Evolutionary conservation across 2,113 vertebrate species (phyloP).

Genomic region (Madoqua kirkii): DNA sequence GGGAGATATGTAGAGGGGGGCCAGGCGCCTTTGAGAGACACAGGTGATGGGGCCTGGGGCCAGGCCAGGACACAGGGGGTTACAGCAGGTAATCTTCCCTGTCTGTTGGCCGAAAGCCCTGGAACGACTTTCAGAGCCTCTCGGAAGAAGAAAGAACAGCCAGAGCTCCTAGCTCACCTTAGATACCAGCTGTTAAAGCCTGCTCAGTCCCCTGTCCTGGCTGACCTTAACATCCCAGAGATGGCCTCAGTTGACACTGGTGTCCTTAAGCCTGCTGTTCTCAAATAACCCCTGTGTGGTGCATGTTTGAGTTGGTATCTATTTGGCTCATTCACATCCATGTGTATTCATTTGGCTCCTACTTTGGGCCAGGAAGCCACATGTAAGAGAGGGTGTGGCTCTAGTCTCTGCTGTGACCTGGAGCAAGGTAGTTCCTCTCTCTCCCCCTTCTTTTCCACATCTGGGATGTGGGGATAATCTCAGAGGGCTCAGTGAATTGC

Average conservation of each 20-base stretch:
- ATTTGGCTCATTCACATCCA: neutral
- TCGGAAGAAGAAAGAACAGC: neutral
- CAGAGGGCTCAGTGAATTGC: neutral
- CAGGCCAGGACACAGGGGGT: neutral
- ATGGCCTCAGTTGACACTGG: neutral
- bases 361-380: neutral
- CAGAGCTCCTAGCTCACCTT: neutral
- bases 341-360: neutral
- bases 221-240: fast-evolving
- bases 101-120: neutral
- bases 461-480: neutral
- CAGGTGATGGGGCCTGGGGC: neutral
- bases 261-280: neutral
- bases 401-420: neutral
- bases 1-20: neutral
- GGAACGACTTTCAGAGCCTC: neutral
- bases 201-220: neutral
- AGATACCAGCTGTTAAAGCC: neutral
- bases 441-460: neutral
- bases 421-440: neutral
- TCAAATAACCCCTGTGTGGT: neutral
- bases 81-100: neutral
- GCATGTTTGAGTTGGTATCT: neutral
- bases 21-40: neutral
- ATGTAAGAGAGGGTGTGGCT: neutral